Evolutionary conservation across 2,888 invertebrate genomes (phyloP).

Genomic region (Drosophila anomelani): DNA sequence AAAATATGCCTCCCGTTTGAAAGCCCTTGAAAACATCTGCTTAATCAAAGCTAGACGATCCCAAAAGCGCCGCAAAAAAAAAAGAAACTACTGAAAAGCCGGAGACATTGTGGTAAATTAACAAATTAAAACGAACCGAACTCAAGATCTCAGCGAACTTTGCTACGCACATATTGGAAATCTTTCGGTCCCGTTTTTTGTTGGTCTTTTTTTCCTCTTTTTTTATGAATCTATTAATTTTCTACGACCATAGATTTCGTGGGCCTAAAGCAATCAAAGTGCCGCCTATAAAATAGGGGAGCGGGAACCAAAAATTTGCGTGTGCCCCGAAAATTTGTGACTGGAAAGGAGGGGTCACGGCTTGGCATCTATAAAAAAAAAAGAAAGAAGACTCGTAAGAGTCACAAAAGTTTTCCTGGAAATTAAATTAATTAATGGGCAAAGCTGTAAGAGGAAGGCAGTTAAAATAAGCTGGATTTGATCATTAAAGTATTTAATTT

Average conservation of each 20-base stretch:
- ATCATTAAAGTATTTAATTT: not conserved
- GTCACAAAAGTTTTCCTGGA: constrained; percentile 33
- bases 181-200: constrained; percentile 65
- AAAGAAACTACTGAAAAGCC: constrained; percentile 1
- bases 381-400: constrained; percentile 8
- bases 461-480: not conserved
- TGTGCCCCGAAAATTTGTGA: constrained; percentile 42
- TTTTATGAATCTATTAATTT: constrained; percentile 76
- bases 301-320: constrained; percentile 30
- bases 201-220: constrained; percentile 47
- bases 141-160: constrained; percentile 30
- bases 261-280: constrained; percentile 58
- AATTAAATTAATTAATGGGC: constrained; percentile 5
- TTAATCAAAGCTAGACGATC: constrained; percentile 61
- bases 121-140: constrained; percentile 66
- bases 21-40: constrained; percentile 55
- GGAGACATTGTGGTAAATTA: constrained; percentile 73
- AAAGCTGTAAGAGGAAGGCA: not conserved
- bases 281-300: constrained; percentile 40
- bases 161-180: constrained; percentile 57
- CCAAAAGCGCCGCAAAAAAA: constrained; percentile 20
- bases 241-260: constrained; percentile 70
- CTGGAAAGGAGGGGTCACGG: constrained; percentile 16
- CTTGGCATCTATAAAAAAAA: constrained; percentile 7
- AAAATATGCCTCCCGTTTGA: constrained; percentile 37